Conservation (phyloP, 53 echinoderm and acorn worm genomes). For the Arbacia lixula region DNA sequence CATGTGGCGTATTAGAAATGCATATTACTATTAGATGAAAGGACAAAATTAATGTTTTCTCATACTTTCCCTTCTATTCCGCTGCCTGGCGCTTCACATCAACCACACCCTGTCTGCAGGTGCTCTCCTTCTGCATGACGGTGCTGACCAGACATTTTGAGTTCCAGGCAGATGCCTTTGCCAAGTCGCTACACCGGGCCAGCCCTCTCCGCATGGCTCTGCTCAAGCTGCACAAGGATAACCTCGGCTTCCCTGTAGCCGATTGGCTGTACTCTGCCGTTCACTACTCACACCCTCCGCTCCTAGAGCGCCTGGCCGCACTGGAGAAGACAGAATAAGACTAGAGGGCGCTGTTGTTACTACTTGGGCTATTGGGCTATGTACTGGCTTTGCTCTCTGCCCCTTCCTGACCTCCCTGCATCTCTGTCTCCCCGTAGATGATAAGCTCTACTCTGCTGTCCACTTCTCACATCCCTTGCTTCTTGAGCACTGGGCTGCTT, state of each 20-base stretch:
- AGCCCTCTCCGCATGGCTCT: conserved; percentile 79
- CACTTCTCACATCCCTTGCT: conserved; percentile 93
- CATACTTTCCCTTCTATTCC: neutral
- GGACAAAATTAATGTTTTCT: neutral
- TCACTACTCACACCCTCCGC: conserved; percentile 98
- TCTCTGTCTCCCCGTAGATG: conserved; percentile 81
- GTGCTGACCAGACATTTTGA: conserved; percentile 90
- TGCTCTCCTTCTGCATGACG: conserved; percentile 96
- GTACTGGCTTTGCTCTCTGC: too few species aligned
- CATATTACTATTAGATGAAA: neutral
- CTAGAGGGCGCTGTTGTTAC: too few species aligned
- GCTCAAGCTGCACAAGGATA: conserved; percentile 96
- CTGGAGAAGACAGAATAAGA: conserved; percentile 80
- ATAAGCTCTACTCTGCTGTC: conserved; percentile 88
- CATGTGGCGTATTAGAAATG: neutral
- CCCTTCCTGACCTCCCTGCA: too few species aligned
- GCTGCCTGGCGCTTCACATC: too few species aligned
- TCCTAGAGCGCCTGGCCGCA: conserved; percentile 87
- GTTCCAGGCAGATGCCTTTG: conserved; percentile 98
- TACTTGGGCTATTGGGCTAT: too few species aligned
- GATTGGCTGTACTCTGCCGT: conserved; percentile 97
- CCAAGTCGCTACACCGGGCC: conserved; percentile 84
- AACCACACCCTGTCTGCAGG: too few species aligned
- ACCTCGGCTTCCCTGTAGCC: conserved; percentile 93
- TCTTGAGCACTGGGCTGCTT: conserved; percentile 76